Percentiles rank a stretch among this genome's conserved stretches.
phyloP scores from a whole-genome alignment of 2,113 vertebrate genomes.

The Psammodynastes pulverulentus region DNA sequence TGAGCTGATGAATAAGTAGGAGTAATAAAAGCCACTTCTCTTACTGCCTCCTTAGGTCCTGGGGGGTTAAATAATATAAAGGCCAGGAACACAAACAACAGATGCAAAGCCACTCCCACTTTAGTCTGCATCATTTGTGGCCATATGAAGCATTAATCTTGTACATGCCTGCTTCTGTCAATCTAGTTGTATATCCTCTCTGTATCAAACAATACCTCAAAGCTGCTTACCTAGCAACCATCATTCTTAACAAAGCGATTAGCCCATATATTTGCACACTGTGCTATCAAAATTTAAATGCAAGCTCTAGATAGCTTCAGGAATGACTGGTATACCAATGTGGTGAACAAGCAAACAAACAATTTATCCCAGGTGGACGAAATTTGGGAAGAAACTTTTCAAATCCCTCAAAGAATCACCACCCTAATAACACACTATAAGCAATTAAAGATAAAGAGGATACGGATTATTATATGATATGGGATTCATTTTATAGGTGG shows the following conservation, averaged over 20 bases:
- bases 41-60: not conserved
- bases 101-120: not conserved
- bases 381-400: not conserved
- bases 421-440: not conserved
- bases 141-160: not conserved
- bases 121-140: not conserved
- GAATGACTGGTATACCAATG: not conserved
- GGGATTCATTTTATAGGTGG: no score
- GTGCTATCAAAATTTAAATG: not conserved
- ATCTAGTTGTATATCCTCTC: not conserved
- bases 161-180: not conserved
- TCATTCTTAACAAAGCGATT: not conserved
- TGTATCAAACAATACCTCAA: not conserved
- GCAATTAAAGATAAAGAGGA: no score
- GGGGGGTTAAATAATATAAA: not conserved
- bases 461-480: no score
- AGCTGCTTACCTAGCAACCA: not conserved
- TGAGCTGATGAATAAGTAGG: not conserved
- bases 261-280: not conserved
- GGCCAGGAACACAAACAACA: not conserved
- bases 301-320: not conserved
- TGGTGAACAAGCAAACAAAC: not conserved
- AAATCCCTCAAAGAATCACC: not conserved
- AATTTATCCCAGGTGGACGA: not conserved
- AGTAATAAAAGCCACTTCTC: not conserved